These are phyloP conservation scores for Pseudomyrmex pallidus DNA, from an alignment of 1,140 invertebrate species.

Conservation along the genomic window DNA sequence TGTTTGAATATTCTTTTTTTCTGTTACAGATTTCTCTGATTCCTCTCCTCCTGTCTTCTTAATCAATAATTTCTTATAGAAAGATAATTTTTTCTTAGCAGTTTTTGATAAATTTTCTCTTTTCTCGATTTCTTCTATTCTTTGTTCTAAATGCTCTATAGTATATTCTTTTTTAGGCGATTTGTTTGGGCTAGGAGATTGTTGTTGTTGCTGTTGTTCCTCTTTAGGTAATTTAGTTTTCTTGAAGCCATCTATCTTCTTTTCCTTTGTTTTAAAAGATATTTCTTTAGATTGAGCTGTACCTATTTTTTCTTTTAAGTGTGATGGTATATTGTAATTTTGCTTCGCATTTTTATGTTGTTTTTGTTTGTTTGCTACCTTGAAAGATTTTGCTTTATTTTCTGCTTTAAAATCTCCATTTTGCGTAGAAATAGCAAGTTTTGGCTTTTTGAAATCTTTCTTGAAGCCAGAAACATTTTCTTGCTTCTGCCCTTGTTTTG, in stretches of 20 bases:
- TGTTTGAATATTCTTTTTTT: slow-evolving; percentile 76
- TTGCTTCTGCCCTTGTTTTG: neutral
- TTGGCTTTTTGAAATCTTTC: slow-evolving; percentile 25
- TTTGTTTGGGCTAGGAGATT: slow-evolving; percentile 25
- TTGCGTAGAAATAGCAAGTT: slow-evolving; percentile 15
- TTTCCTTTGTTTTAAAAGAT: neutral
- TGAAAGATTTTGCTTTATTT: neutral
- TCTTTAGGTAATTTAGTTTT: neutral
- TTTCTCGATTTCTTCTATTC: slow-evolving; percentile 66
- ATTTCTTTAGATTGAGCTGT: neutral
- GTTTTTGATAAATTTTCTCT: slow-evolving; percentile 69
- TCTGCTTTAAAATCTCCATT: slow-evolving; percentile 39
- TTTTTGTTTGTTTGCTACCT: slow-evolving; percentile 1
- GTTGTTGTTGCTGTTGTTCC: neutral
- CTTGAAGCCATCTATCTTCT: neutral
- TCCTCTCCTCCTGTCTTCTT: slow-evolving; percentile 9
- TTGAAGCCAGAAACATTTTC: neutral
- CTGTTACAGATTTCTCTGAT: slow-evolving; percentile 63
- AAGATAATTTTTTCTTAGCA: slow-evolving; percentile 69
- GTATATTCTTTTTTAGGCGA: slow-evolving; percentile 52
- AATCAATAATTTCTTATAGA: slow-evolving; percentile 67
- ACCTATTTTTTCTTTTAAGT: neutral
- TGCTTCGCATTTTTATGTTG: slow-evolving; percentile 1
- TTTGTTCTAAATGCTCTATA: slow-evolving; percentile 54
- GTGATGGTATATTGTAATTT: neutral